Evolutionary conservation across 2,113 vertebrate genomes (phyloP).

Genomic region (Pituophis catenifer): DNA sequence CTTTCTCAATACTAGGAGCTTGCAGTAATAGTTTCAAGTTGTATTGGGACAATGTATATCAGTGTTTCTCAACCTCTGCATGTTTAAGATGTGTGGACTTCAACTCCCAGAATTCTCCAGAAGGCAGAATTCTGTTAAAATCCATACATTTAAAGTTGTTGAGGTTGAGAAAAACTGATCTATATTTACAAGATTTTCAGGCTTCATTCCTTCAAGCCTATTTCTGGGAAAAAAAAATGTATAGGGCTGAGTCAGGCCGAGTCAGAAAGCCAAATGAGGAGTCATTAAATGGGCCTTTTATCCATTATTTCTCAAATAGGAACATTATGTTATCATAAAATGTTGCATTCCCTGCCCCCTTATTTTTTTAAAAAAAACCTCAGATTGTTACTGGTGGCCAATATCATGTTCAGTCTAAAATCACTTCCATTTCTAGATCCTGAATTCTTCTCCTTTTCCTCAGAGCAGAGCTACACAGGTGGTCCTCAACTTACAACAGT

Average conservation of each 20-base stretch:
- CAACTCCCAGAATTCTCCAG: not conserved
- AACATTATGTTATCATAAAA: not conserved
- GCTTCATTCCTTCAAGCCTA: not conserved
- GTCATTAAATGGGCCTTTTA: not conserved
- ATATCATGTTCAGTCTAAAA: slow-evolving; percentile 7
- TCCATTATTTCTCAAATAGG: not conserved
- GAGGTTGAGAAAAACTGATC: not conserved
- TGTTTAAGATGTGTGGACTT: not conserved
- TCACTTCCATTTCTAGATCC: slow-evolving; percentile 41
- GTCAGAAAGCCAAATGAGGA: not conserved
- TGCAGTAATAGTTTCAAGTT: not conserved
- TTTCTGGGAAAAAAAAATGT: not conserved
- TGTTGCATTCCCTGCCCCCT: rapidly evolving
- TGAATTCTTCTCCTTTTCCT: slow-evolving; percentile 44
- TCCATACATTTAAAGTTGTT: not conserved
- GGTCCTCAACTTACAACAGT: too few species aligned
- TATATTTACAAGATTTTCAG: not conserved
- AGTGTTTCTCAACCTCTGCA: not conserved
- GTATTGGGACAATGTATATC: not conserved
- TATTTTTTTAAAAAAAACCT: not conserved
- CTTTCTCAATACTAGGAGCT: not conserved
- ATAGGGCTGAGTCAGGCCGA: not conserved
- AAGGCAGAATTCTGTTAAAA: not conserved
- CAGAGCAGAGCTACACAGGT: not conserved
- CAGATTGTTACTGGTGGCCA: slow-evolving; percentile 30